Evolutionary conservation across 2,888 invertebrate species (phyloP).

Genomic region (Tridacna crocea): DNA sequence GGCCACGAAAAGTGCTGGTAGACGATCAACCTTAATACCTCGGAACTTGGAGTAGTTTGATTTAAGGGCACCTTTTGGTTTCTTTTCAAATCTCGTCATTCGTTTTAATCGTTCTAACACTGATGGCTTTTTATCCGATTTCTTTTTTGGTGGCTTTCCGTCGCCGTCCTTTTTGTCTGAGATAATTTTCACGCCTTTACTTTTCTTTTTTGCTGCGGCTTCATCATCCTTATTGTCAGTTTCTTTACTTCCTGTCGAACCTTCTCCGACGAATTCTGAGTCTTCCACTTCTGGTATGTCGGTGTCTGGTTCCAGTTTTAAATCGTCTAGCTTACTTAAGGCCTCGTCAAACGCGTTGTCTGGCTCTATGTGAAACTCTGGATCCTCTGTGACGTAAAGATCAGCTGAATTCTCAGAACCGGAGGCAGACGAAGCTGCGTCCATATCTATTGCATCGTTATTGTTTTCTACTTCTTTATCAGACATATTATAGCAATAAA

Average conservation of each 20-base stretch:
- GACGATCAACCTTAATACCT: constrained; percentile 76
- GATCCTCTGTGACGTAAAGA: constrained; percentile 51
- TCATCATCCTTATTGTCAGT: constrained; percentile 27
- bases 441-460: constrained; percentile 33
- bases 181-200: constrained; percentile 36
- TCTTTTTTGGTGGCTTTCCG: constrained; percentile 32
- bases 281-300: constrained; percentile 59
- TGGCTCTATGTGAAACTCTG: constrained; percentile 41
- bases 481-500: too few relatives aligned
- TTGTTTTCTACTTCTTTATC: not conserved
- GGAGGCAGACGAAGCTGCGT: constrained; percentile 54
- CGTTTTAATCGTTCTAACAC: constrained; percentile 68
- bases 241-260: constrained; percentile 46
- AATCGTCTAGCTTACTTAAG: constrained; percentile 60
- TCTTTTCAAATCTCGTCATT: constrained; percentile 74
- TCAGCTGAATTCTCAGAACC: constrained; percentile 48
- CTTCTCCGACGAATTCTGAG: constrained; percentile 52
- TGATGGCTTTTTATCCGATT: constrained; percentile 59
- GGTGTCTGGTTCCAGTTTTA: constrained; percentile 64
- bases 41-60: constrained; percentile 70
- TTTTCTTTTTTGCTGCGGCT: constrained; percentile 28
- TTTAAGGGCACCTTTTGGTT: constrained; percentile 48
- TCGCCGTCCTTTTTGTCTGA: constrained; percentile 48
- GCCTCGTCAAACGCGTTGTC: constrained; percentile 64
- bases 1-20: constrained; percentile 83